Percentiles rank a stretch among this genome's conserved stretches.
Conservation (phyloP, 2,113 vertebrate genomes). For the Ameiurus melas region DNA sequence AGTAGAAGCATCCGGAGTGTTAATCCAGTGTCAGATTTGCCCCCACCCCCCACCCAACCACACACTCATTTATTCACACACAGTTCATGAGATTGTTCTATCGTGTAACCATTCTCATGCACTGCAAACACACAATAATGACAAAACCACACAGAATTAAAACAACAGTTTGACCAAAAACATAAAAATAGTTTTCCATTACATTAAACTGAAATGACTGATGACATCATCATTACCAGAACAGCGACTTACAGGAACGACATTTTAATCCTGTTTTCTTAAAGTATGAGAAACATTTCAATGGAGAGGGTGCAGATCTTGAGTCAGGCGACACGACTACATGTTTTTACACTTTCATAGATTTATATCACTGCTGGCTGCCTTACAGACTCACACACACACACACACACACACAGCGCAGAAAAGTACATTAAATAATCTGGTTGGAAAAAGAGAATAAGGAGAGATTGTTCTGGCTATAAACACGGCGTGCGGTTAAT, state of each 20-base stretch:
- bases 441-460: background rate
- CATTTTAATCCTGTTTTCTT: background rate
- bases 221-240: background rate
- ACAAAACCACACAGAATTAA: background rate
- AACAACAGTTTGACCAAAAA: background rate
- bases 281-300: constrained; percentile 4
- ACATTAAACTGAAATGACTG: background rate
- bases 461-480: constrained; percentile 8
- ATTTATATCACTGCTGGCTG: constrained; percentile 24
- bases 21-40: background rate
- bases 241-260: background rate
- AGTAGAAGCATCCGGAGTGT: constrained; percentile 44
- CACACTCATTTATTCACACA: background rate
- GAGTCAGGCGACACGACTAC: background rate
- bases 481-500: background rate
- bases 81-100: background rate
- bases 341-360: constrained; percentile 22
- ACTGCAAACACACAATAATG: background rate
- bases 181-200: background rate
- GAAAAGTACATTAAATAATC: constrained; percentile 17
- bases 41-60: too few species aligned
- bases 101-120: background rate
- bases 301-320: background rate
- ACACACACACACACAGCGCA: constrained; percentile 10
- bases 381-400: constrained; percentile 5